These are phyloP conservation scores for Athrips mouffetella DNA, from an alignment of 2,888 invertebrate species.

Conservation along the genomic window DNA sequence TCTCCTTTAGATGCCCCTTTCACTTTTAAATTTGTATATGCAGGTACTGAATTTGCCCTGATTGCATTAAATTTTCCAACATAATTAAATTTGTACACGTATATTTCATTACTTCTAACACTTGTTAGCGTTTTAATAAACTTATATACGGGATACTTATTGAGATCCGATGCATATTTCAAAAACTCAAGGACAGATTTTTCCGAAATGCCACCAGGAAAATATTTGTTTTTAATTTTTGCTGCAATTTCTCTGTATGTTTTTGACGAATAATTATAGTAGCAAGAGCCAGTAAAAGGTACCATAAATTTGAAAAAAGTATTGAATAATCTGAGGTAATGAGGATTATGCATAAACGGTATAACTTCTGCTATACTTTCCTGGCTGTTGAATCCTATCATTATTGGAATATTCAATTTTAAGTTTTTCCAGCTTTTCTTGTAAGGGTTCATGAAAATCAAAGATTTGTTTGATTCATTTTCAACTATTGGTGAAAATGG, in stretches of 20 bases:
- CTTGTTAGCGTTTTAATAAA: conserved; percentile 49
- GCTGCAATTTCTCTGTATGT: conserved; percentile 43
- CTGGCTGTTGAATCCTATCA: conserved; percentile 72
- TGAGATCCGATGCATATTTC: conserved; percentile 63
- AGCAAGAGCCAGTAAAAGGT: conserved; percentile 57
- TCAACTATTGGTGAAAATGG: conserved; percentile 62
- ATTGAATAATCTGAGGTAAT: conserved; percentile 48
- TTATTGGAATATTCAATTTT: conserved; percentile 46
- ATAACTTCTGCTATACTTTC: conserved; percentile 69
- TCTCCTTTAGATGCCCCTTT: conserved; percentile 70
- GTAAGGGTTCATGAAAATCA: conserved; percentile 38
- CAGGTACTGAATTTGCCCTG: conserved; percentile 49
- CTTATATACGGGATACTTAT: conserved; percentile 63
- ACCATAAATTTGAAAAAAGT: conserved; percentile 59
- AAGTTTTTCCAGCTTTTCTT: conserved; percentile 31
- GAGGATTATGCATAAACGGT: conserved; percentile 58
- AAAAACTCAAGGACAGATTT: conserved; percentile 49
- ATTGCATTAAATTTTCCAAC: conserved; percentile 58
- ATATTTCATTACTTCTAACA: conserved; percentile 38
- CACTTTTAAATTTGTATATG: conserved; percentile 37
- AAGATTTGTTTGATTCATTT: conserved; percentile 37
- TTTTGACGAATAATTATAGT: conserved; percentile 43
- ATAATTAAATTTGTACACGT: conserved; percentile 70
- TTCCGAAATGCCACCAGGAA: conserved; percentile 44
- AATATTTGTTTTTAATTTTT: conserved; percentile 55